Percentiles rank a stretch among this genome's conserved stretches.
Evolutionary conservation across 2,888 invertebrate species (phyloP).

Genomic region (Pedicia rivosa): DNA sequence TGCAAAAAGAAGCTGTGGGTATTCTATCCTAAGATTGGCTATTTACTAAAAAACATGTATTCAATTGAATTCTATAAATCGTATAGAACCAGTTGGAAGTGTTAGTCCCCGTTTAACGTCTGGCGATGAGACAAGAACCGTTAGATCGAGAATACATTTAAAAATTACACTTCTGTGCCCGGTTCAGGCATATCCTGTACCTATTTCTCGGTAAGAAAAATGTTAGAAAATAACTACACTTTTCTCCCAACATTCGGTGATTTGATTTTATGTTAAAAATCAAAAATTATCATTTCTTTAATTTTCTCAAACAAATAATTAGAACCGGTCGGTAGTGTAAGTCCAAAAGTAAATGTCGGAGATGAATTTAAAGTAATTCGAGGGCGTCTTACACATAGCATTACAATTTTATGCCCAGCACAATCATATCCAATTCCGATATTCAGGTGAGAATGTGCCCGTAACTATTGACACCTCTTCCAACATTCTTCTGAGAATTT

Average conservation of each 20-base stretch:
- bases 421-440: conserved; percentile 49
- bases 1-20: no score
- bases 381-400: conserved; percentile 22
- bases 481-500: conserved; percentile 32
- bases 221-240: no score
- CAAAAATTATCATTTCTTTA: neutral
- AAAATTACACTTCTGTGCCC: conserved; percentile 42
- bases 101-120: conserved; percentile 44
- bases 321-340: conserved; percentile 36
- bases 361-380: conserved; percentile 29
- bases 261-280: neutral
- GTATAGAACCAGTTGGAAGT: conserved; percentile 38
- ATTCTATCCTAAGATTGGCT: no score
- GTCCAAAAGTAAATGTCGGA: conserved; percentile 38
- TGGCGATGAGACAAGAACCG: conserved; percentile 33
- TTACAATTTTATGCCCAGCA: conserved; percentile 53
- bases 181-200: conserved; percentile 53
- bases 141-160: conserved; percentile 24
- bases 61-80: no score
- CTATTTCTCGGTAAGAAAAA: conserved; percentile 55
- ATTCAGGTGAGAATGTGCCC: conserved; percentile 30
- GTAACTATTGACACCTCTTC: conserved; percentile 18
- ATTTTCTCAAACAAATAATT: conserved; percentile 5
- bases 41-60: no score
- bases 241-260: neutral